Conservation (phyloP, 2,113 vertebrate species). For the Cottus gobio region DNA sequence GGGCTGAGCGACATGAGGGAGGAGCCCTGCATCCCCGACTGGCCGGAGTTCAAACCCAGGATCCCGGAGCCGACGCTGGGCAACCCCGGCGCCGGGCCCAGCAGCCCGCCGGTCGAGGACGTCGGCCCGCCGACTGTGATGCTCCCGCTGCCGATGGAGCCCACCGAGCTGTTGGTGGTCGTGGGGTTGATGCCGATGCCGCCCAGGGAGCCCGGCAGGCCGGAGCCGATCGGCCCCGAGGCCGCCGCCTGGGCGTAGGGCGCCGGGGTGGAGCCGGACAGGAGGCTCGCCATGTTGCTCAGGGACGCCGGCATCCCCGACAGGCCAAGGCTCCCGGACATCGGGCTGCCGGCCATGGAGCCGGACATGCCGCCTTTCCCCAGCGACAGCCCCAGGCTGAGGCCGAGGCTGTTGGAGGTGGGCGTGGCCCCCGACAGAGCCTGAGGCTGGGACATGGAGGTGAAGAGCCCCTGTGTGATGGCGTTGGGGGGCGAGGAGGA, state of each 20-base stretch:
- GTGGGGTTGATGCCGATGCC: conserved; percentile 51
- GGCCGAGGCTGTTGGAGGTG: conserved; percentile 74
- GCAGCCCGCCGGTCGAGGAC: conserved; percentile 62
- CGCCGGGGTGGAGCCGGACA: conserved; percentile 81
- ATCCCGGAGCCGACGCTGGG: conserved; percentile 58
- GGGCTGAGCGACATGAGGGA: conserved; percentile 67
- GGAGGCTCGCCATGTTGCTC: conserved; percentile 67
- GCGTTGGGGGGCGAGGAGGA: conserved; percentile 70
- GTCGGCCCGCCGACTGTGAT: conserved; percentile 71
- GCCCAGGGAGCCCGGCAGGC: conserved; percentile 63
- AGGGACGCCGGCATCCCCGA: conserved; percentile 82
- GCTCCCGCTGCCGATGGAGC: conserved; percentile 56
- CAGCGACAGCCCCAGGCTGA: conserved; percentile 71
- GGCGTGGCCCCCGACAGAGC: conserved; percentile 36
- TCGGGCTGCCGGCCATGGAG: conserved; percentile 58
- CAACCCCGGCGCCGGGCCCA: conserved; percentile 56
- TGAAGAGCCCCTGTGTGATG: conserved; percentile 54
- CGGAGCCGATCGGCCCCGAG: conserved; percentile 46
- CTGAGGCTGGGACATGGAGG: conserved; percentile 59
- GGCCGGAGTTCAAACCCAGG: conserved; percentile 66
- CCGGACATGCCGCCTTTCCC: conserved; percentile 58
- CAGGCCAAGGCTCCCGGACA: conserved; percentile 71
- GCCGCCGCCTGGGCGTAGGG: conserved; percentile 90
- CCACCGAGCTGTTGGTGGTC: conserved; percentile 37
- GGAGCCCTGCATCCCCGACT: conserved; percentile 54